Evolutionary conservation across 2,888 invertebrate species (phyloP).

Genomic region (Orthosia gothica): DNA sequence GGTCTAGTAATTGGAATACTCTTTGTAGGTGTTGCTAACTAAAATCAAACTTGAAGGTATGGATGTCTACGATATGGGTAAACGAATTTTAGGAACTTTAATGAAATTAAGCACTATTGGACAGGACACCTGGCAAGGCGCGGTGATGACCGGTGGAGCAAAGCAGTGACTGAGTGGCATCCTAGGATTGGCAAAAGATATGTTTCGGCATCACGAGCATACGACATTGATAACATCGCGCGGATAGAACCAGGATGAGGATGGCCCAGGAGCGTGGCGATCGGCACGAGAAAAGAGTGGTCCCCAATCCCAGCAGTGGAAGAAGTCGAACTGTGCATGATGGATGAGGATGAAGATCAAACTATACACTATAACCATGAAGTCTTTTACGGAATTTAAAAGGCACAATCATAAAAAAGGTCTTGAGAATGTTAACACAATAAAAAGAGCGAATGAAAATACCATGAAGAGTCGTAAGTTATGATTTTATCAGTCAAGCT

Average conservation of each 20-base stretch:
- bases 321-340: background rate
- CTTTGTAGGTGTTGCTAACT: conserved; percentile 24
- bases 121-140: background rate
- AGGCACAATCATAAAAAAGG: conserved; percentile 12
- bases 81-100: background rate
- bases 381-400: conserved; percentile 15
- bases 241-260: background rate
- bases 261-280: background rate
- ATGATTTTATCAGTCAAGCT: conserved; percentile 51
- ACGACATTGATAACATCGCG: background rate
- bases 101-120: too few species aligned
- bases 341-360: background rate
- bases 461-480: conserved; percentile 38
- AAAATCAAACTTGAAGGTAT: background rate
- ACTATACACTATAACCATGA: background rate
- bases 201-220: background rate
- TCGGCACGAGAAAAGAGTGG: background rate
- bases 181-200: background rate
- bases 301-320: background rate
- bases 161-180: background rate
- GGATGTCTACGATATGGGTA: background rate
- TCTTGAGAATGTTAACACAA: conserved; percentile 30
- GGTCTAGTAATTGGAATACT: conserved; percentile 23
- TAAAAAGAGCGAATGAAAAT: conserved; percentile 39
- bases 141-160: background rate